Evolutionary conservation across 2,888 invertebrate species (phyloP), one percentile per base, ranked within the genome.

Genomic region (Drosophila tripunctata): DNA sequence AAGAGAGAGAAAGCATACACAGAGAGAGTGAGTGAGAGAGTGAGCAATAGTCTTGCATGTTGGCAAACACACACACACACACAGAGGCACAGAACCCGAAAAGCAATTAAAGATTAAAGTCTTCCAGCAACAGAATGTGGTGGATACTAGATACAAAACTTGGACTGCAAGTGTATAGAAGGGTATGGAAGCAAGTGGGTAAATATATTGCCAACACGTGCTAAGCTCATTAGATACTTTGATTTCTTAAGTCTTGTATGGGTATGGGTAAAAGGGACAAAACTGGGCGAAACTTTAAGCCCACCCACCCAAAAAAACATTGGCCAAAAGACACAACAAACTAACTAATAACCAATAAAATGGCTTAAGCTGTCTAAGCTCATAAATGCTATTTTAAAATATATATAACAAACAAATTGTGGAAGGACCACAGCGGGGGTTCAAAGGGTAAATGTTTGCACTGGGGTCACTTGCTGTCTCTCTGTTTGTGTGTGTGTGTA

Each of bases 321-420:
- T 8, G 14, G 52, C 38, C 19, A 36, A 64, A 17, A 55, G 60
- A 75, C 69, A 61, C 45, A 65, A 41, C n/a, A 60, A 65, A 76
- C 64, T 82, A 84, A 80, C 64, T 83, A 87, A 87, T 87, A 85
- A 79, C 77, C 79, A 87, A 83, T 87, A 82, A 87, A 85, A 81
- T 78, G 60, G 70, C 69, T 78, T 81, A 83, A 83, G 83, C 85
- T 75, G 56, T 66, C 70, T 85, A 78, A 83, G 86, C 83, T 76
- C 64, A 76, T 87, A 82, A 85, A 85, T 82, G 85, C 70, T 70
- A 77, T 77, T 87, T 85, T 78, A 75, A 85, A 83, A 79, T 76
- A 81, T 48, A 76, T 66, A 79, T 35, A 74, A 15, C 61, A 63
- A n/a, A 47, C 52, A 60, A 38, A 35, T 47, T 47, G 40, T 7